Base-by-base conservation (phyloP, 2,113 vertebrate species). In the Pterocles gutturalis region DNA sequence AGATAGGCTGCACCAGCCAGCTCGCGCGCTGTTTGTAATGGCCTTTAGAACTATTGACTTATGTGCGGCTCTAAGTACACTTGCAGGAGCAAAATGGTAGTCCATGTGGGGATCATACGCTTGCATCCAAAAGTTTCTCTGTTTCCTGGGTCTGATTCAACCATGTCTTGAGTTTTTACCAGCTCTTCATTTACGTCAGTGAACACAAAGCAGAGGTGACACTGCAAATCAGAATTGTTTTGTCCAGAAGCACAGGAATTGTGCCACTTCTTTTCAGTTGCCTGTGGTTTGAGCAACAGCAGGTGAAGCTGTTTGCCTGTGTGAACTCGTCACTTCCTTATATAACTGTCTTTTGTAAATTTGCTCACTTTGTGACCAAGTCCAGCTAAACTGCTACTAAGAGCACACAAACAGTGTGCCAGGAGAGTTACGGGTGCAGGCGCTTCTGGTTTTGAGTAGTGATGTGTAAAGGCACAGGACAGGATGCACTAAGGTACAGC, bases 31-130 rank as follows among this genome's bases (percentile, higher is more conserved):
- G 0, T 51, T 84, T 46, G 13, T 19, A 28, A 29, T 5, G 49
- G n/a, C 58, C 77, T 71, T 62, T 26, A 25, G 26, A 78, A n/a
- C 15, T 51, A 9, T 64, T 83, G 67, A 4, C 29, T 28, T 33
- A 8, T 1, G 7, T 46, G 31, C 0, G 0, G 46, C 25, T 96
- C 83, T 67, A 33, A 41, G 33, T 48, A 31, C 0, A 0, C 7
- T 38, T 5, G 0, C 28, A 46, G 83, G 29, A 65, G 7, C 29
- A 92, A 81, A 81, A 25, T 61, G 11, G 5, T 17, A 26, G 7
- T 41, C 46, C 86, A 17, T 7, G 24, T 10, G 38, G 17, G 29
- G 12, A 8, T 36, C 51, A 31, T 14, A 53, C 0, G 0, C 19
- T 57, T 36, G 24, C 20, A 26, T 54, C 28, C 48, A 10, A 20